Evolutionary conservation across 2,113 vertebrate genomes (phyloP).

Genomic region (Rana temporaria): DNA sequence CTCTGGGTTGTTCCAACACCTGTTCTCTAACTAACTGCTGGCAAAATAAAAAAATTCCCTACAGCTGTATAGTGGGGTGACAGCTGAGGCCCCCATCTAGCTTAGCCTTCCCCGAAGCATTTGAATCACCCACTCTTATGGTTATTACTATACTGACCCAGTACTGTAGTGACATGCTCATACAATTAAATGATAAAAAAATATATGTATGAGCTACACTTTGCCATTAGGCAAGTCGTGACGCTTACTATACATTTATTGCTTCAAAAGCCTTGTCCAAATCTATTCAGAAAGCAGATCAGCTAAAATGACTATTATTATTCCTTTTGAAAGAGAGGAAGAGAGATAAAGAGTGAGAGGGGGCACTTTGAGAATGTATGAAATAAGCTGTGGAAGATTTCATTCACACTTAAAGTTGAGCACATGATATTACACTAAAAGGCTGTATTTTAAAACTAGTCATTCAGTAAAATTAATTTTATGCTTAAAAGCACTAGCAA

Average conservation of each 20-base stretch:
- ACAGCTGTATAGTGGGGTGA: too few relatives aligned
- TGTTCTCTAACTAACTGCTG: too few relatives aligned
- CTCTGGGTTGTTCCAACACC: too few relatives aligned
- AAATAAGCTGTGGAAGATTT: constrained; percentile 25
- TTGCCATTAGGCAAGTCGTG: neutral
- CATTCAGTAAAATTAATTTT: constrained; percentile 46
- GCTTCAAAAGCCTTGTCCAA: neutral
- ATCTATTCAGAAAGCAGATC: constrained; percentile 11
- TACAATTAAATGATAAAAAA: too few relatives aligned
- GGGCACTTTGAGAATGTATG: constrained; percentile 20
- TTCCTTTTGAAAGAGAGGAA: constrained; percentile 17
- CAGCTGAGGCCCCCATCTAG: too few relatives aligned
- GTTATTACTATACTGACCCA: too few relatives aligned
- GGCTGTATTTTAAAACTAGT: constrained; percentile 41
- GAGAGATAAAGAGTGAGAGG: constrained; percentile 20
- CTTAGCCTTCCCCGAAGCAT: too few relatives aligned
- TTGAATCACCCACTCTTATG: too few relatives aligned
- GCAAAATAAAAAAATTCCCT: too few relatives aligned
- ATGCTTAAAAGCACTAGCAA: constrained; percentile 35
- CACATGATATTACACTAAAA: constrained; percentile 38
- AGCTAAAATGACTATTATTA: constrained; percentile 12
- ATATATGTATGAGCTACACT: too few relatives aligned
- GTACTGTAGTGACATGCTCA: too few relatives aligned
- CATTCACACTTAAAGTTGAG: constrained; percentile 27
- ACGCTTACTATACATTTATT: constrained; percentile 18